Conservation (phyloP, 2,797 vertebrate species). For the Ibycter americanus region DNA sequence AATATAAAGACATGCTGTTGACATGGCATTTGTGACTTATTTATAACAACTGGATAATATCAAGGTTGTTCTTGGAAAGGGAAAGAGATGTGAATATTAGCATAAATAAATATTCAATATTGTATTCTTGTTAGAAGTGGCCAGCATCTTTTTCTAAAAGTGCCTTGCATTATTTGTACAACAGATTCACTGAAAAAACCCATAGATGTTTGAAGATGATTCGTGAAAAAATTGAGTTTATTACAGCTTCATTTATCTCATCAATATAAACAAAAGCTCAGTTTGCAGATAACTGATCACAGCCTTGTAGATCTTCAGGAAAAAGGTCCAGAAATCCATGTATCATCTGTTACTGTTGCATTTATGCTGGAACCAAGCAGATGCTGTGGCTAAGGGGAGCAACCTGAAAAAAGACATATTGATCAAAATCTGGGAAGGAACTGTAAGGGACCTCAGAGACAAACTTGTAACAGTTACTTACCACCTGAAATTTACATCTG, state of each 20-base stretch:
- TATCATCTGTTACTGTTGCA: background rate
- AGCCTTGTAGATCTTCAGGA: background rate
- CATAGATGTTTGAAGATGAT: background rate
- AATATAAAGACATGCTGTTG: background rate
- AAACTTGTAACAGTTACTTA: rapidly evolving
- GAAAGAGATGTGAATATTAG: background rate
- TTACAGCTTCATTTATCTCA: background rate
- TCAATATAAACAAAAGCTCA: background rate
- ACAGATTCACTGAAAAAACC: background rate
- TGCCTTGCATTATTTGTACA: background rate
- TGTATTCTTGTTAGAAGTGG: background rate
- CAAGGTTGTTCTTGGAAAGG: background rate
- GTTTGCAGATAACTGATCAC: background rate
- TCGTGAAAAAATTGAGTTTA: background rate
- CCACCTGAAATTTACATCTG: background rate
- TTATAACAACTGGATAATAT: background rate
- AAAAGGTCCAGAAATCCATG: background rate
- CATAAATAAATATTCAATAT: background rate
- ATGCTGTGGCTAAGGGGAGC: background rate
- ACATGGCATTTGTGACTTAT: background rate
- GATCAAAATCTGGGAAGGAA: background rate
- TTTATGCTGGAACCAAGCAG: background rate
- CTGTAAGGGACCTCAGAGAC: background rate
- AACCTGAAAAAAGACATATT: background rate
- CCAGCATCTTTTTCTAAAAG: background rate